Evolutionary conservation across 2,888 invertebrate species (phyloP), one percentile per base, ranked within the genome.

Genomic region (Xanthia icteritia): DNA sequence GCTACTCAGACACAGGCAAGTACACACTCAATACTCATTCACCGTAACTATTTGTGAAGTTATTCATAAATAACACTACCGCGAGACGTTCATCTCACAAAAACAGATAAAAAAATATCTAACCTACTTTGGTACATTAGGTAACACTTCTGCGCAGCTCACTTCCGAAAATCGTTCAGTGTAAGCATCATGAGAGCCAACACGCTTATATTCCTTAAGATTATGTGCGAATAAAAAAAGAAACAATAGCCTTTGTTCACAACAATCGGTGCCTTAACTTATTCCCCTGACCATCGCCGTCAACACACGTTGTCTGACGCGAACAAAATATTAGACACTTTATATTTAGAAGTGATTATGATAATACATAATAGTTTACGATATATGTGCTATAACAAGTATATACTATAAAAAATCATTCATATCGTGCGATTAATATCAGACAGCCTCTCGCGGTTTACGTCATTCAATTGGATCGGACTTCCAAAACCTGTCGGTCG

Each of bases 1-100:
- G 95, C 94, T 96, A 94, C 93, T 97, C 97, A 91, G 97, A 96
- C 88, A 95, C 97, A 97, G 97, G 97, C 97, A 97, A 97, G 96
- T 95, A 90, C 74, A 56, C 63, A 65, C 36, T 76, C 67, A 77
- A 42, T 58, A 66, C 64, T 79, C 70, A 79, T 75, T 69, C 65
- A 68, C 68, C 67, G 71, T 61, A 65, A 73, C 68, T 45, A 66
- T 67, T 58, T 23, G 48, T 74, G 72, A 73, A 60, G 23, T 83
- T 69, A 67, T 67, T 65, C 73, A 73, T 85, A 76, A 77, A 78
- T 84, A 85, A 85, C 66, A 76, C 42, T 77, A 63, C 67, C 31
- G 64, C 42, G 31, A 71, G 42, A 74, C 27, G 15, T 42, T 64
- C 60, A 42, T 76, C 71, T 74, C 71, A 74, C 67, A 77, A 80